Base-by-base conservation (phyloP, 2,113 vertebrate species). In the Otolemur garnettii region DNA sequence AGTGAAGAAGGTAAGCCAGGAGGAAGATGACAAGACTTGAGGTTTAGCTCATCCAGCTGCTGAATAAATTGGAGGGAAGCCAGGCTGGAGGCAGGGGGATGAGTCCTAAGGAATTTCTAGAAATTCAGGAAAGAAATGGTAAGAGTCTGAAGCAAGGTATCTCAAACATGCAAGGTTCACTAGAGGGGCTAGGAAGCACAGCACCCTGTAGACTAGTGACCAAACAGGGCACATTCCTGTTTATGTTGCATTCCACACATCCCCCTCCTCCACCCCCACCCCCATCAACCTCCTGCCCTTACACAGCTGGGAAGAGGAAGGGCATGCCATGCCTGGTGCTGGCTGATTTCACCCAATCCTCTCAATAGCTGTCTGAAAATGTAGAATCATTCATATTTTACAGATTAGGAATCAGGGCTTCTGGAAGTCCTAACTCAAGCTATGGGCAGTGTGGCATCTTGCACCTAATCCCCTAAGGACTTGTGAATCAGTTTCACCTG, bases 71-170 rank as follows among this genome's bases (percentile, higher is more conserved):
- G 22, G 74, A 28, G 18, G 17, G 4, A 87, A 24, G 59, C 5
- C 42, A 66, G 42, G 24, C 26, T 9, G 30, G 1, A 19, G 59
- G 28, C 38, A 79, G 74, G 50, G 57, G 91, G 26, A 21, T 71
- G 30, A 80, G 33, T 62, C 94, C 26, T 79, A 59, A 94, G 64
- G 50, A 68, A 72, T 38, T 86, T 90, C 62, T 53, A 72, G 82
- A 77, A 90, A 84, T 74, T 74, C 22, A 28, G 53, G 53, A 45
- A 74, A 68, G 72, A 92, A 42, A 89, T 33, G 13, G 71, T 64
- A 18, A 45, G 19, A 75, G 26, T 69, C 78, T 79, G 55, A 55
- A 75, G 53, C 57, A 42, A 93, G 57, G 33, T 28, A 55, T 3
- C 21, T 55, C 42, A 86, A 45, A 86, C 66, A 89, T 8, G 5